Conservation (phyloP, 2,888 invertebrate genomes). For the Ophion slaviceki region DNA sequence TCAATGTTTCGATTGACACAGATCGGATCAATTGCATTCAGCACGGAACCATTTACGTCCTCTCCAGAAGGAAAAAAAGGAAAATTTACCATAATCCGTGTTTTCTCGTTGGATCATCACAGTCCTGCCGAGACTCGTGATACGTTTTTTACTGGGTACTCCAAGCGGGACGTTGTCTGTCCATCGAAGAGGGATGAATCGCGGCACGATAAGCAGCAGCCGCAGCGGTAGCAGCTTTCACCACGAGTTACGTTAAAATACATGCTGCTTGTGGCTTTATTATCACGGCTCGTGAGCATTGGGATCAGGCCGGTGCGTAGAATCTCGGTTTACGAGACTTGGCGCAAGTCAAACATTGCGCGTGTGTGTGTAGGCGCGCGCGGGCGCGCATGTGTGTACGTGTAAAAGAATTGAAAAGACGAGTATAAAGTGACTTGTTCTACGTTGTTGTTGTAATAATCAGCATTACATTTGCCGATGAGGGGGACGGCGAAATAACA, state of each 20-base stretch:
- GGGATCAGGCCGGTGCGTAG: slow-evolving; percentile 61
- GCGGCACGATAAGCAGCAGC: slow-evolving; percentile 40
- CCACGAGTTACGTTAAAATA: slow-evolving; percentile 50
- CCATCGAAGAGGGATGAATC: slow-evolving; percentile 37
- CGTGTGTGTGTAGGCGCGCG: neutral
- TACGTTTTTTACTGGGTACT: slow-evolving; percentile 62
- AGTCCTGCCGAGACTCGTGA: slow-evolving; percentile 70
- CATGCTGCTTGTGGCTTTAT: slow-evolving; percentile 61
- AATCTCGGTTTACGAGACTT: slow-evolving; percentile 39
- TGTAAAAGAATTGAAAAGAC: slow-evolving; percentile 10
- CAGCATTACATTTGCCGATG: slow-evolving; percentile 42
- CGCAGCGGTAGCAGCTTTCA: slow-evolving; percentile 41
- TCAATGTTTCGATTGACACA: no score
- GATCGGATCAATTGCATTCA: no score
- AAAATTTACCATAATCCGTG: slow-evolving; percentile 77
- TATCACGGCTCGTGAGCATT: slow-evolving; percentile 67
- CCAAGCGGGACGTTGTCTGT: slow-evolving; percentile 2
- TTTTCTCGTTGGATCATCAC: slow-evolving; percentile 78
- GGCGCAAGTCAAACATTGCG: slow-evolving; percentile 37
- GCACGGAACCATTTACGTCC: neutral
- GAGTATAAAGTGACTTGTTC: slow-evolving; percentile 25
- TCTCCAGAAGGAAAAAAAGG: slow-evolving; percentile 5
- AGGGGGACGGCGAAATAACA: slow-evolving; percentile 6
- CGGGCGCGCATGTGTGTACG: neutral
- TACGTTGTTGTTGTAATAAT: slow-evolving; percentile 35